Evolutionary conservation across 2,888 invertebrate genomes (phyloP), one percentile per base, ranked within the genome.

Genomic region (Spialia ferax): DNA sequence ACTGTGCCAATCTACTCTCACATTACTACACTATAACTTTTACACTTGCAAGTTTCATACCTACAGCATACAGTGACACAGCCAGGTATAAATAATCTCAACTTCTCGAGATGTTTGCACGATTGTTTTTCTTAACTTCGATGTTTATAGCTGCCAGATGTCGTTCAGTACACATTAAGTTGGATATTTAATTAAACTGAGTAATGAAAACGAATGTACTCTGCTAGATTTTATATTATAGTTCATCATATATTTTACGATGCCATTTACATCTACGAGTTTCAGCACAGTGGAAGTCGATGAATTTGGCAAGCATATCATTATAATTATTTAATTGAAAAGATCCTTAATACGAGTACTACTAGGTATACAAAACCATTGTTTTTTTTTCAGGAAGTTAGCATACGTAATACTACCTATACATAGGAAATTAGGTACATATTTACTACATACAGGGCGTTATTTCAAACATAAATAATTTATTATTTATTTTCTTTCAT

Each of bases 1-100:
- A 29, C 70, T 63, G 68, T 65, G 69, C 68, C 60, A 71, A 35
- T 61, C 61, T 66, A 54, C 54, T 63, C 52, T 18, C 48, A 48
- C 48, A 48, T 48, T 48, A 63, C 65, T 68, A 68, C 62, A 68
- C 56, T 65, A 66, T 42, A 67, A 63, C 70, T 52, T 42, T 56
- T 62, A 62, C 42, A 42, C 60, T 57, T 64, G 67, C 64, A 70
- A 68, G 42, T 65, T 61, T 71, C 54, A 26, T n/a, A n/a, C n/a
- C n/a, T n/a, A n/a, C n/a, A n/a, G n/a, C n/a, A n/a, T n/a, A n/a
- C n/a, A n/a, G n/a, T n/a, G n/a, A n/a, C 45, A 56, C 66, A 38
- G 38, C 38, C 38, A 71, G 66, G 66, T 69, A 63, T 52, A 54
- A 63, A 54, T 63, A 38, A 62, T 62, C 22, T 23, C 18, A 38